Conservation (phyloP, 2,113 vertebrate genomes). For the Acanthisitta chloris region DNA sequence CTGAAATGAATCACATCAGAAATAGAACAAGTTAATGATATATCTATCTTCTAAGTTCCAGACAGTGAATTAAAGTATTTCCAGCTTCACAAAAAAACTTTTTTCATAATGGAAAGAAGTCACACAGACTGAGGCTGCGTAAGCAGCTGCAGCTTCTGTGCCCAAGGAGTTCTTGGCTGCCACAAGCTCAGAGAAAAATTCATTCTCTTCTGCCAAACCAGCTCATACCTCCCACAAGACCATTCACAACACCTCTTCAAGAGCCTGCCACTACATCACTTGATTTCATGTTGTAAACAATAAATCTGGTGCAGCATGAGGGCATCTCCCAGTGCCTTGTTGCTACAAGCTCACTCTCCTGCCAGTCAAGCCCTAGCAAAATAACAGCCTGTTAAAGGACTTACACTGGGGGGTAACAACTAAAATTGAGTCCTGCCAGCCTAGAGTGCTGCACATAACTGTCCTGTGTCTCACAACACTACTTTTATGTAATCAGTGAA, state of each 20-base stretch:
- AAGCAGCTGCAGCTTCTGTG: background rate
- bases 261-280: background rate
- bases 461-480: background rate
- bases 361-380: background rate
- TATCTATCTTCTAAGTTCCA: background rate
- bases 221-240: background rate
- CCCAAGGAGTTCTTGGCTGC: background rate
- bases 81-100: background rate
- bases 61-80: background rate
- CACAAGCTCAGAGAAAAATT: background rate
- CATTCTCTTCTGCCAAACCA: background rate
- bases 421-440: background rate
- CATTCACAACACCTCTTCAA: background rate
- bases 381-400: background rate
- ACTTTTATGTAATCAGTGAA: background rate
- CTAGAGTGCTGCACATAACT: background rate
- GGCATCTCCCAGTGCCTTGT: background rate
- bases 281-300: background rate
- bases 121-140: background rate
- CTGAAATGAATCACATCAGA: background rate
- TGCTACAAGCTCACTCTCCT: background rate
- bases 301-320: background rate
- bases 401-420: background rate
- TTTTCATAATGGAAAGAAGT: background rate
- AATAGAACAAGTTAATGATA: background rate